These are phyloP conservation scores for Mesitornis unicolor DNA, from an alignment of 2,113 vertebrate species.

Conservation along the genomic window DNA sequence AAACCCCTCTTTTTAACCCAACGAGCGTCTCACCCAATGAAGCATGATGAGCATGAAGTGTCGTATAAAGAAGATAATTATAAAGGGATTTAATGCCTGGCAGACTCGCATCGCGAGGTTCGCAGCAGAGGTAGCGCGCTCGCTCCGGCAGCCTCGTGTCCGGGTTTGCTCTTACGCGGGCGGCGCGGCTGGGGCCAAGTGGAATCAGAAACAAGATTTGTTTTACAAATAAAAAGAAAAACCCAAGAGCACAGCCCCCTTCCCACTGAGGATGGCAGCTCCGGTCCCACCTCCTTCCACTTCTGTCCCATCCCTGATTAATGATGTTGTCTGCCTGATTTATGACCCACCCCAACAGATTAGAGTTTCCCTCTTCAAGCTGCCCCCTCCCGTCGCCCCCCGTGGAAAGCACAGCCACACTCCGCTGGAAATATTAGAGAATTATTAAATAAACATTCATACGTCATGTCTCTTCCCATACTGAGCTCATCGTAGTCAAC, in stretches of 20 bases:
- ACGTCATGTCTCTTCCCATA: slow-evolving; percentile 84
- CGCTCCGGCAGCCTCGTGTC: slow-evolving; percentile 31
- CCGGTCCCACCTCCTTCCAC: slow-evolving; percentile 74
- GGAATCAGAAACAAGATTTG: slow-evolving; percentile 54
- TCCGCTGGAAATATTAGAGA: slow-evolving; percentile 84
- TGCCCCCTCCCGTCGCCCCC: slow-evolving; percentile 31
- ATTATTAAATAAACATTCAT: slow-evolving; percentile 92
- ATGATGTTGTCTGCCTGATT: slow-evolving; percentile 90
- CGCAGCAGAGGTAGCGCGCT: slow-evolving; percentile 11
- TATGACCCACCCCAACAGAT: slow-evolving; percentile 84
- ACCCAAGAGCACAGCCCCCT: slow-evolving; percentile 28
- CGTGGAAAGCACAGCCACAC: slow-evolving; percentile 69
- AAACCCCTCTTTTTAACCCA: slow-evolving; percentile 62
- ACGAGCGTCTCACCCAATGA: slow-evolving; percentile 44
- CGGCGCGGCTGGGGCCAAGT: neutral
- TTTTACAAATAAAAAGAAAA: neutral
- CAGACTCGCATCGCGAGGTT: slow-evolving; percentile 37
- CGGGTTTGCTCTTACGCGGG: slow-evolving; percentile 18
- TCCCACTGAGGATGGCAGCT: slow-evolving; percentile 49
- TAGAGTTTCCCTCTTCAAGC: slow-evolving; percentile 78
- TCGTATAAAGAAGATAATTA: slow-evolving; percentile 74
- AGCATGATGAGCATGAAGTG: slow-evolving; percentile 68
- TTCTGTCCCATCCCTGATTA: slow-evolving; percentile 84
- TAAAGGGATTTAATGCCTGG: slow-evolving; percentile 74
- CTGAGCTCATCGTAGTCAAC: slow-evolving; percentile 80